phyloP scores from a whole-genome alignment of 1,140 invertebrate genomes.

The Bursaphelenchus mucronatus region DNA sequence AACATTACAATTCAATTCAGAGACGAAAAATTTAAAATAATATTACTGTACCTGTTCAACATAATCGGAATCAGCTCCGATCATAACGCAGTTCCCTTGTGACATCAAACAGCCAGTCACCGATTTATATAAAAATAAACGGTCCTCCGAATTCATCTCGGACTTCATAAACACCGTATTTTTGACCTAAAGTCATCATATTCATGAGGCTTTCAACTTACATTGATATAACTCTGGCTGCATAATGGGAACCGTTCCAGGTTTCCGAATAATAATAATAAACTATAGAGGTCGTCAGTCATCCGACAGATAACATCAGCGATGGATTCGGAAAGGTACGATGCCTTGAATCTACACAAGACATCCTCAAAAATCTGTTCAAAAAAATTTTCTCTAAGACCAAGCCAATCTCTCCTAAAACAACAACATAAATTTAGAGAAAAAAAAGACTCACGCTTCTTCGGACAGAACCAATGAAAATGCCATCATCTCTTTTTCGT shows the following conservation, averaged over 20 bases:
- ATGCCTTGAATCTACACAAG: conserved; percentile 34
- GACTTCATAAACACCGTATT: not conserved
- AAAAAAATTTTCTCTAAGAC: conserved; percentile 21
- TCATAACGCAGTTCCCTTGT: conserved; percentile 26
- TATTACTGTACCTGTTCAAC: conserved; percentile 16
- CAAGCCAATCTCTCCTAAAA: conserved; percentile 35
- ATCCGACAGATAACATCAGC: conserved; percentile 27
- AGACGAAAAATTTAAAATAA: not conserved
- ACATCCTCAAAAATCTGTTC: conserved; percentile 35
- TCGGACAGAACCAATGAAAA: conserved; percentile 18
- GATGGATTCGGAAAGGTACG: conserved; percentile 21
- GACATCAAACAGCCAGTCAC: conserved; percentile 33
- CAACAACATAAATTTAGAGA: not conserved
- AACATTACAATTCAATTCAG: conserved; percentile 1
- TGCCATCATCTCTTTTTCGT: conserved; percentile 23
- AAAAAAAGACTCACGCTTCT: conserved; percentile 13
- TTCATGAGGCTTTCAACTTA: conserved; percentile 7
- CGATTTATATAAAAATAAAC: conserved; percentile 19
- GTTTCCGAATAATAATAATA: conserved; percentile 31
- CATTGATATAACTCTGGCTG: conserved; percentile 1
- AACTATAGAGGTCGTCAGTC: conserved; percentile 24
- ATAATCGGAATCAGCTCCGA: conserved; percentile 21
- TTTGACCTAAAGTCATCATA: not conserved
- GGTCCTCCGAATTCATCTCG: not conserved
- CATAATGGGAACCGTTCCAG: conserved; percentile 31